These are phyloP conservation scores for Sebastes taczanowskii DNA, from an alignment of 2,797 vertebrate species.

Conservation along the genomic window DNA sequence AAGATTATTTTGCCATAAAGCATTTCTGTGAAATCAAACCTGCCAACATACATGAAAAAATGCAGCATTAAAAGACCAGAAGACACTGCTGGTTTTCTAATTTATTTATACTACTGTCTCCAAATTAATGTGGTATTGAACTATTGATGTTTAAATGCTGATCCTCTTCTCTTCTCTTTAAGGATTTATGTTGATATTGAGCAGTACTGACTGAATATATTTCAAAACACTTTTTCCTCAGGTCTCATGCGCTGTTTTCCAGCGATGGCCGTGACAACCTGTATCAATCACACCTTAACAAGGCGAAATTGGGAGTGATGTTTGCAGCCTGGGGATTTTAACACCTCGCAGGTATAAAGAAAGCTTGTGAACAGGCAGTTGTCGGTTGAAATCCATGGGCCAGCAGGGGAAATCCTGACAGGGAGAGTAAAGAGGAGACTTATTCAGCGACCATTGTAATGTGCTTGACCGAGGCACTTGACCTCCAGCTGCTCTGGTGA, in stretches of 20 bases:
- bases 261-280: slow-evolving; percentile 10
- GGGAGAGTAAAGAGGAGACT: slow-evolving; percentile 6
- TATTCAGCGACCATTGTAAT: slow-evolving; percentile 26
- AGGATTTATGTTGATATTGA: slow-evolving; percentile 31
- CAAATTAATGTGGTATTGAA: neutral
- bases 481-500: slow-evolving; percentile 20
- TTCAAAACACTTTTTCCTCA: slow-evolving; percentile 5
- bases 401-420: slow-evolving; percentile 11
- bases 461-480: slow-evolving; percentile 19
- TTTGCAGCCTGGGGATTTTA: slow-evolving; percentile 11
- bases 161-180: neutral
- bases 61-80: neutral
- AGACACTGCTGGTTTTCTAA: neutral
- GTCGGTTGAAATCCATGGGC: neutral
- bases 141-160: slow-evolving; percentile 4
- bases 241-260: neutral
- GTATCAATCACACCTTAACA: slow-evolving; percentile 44
- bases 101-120: neutral
- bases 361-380: neutral
- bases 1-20: neutral
- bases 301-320: slow-evolving; percentile 38
- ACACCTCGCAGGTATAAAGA: slow-evolving; percentile 8
- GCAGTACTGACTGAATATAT: slow-evolving; percentile 13
- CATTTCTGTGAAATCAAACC: neutral
- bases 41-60: neutral